These are phyloP conservation scores for Epistrophella euchroma DNA, from an alignment of 2,888 invertebrate genomes.

Conservation along the genomic window DNA sequence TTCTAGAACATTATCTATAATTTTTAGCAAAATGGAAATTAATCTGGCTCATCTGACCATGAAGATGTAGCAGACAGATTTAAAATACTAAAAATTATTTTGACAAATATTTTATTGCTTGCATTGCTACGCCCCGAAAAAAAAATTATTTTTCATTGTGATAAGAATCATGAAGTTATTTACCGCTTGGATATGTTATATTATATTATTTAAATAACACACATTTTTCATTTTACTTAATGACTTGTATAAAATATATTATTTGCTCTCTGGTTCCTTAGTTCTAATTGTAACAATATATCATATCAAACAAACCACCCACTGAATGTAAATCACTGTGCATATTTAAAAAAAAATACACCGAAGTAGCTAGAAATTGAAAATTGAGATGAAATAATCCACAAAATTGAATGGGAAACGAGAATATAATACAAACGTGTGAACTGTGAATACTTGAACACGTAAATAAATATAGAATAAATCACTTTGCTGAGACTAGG, in stretches of 20 bases:
- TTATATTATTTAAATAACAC: neutral
- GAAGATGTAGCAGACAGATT: neutral
- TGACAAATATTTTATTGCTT: neutral
- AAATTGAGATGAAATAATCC: slow-evolving; percentile 20
- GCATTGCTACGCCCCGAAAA: neutral
- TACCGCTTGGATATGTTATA: neutral
- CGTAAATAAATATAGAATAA: slow-evolving; percentile 13
- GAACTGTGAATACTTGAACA: neutral
- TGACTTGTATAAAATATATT: neutral
- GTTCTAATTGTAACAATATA: neutral
- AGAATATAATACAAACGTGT: no score
- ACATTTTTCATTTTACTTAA: slow-evolving; percentile 7
- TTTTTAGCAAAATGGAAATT: no score
- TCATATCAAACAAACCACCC: slow-evolving; percentile 23
- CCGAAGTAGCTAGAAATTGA: neutral
- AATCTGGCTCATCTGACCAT: no score
- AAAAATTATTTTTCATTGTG: neutral
- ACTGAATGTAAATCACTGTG: neutral
- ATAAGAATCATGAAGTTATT: neutral
- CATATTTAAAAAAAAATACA: neutral
- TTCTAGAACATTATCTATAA: no score
- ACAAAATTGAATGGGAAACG: neutral
- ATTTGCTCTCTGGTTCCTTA: neutral
- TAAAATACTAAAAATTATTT: neutral
- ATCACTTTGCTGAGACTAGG: neutral